Conservation (phyloP, 2,797 vertebrate species). For the Melanotaenia trifasciata region DNA sequence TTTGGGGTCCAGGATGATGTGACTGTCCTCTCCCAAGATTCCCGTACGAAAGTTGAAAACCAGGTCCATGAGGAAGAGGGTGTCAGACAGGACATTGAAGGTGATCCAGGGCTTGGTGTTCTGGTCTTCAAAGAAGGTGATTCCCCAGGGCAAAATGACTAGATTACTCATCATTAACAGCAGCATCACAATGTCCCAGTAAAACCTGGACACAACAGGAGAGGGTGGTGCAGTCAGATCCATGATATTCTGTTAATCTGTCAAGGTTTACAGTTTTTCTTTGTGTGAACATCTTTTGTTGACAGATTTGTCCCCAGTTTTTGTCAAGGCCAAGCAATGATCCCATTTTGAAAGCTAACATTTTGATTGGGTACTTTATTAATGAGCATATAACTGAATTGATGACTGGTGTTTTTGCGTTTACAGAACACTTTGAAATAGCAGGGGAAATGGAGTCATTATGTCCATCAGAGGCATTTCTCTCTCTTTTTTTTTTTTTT, state of each 20-base stretch:
- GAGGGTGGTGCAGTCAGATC: not conserved
- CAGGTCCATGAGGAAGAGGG: slow-evolving; percentile 95
- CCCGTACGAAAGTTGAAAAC: slow-evolving; percentile 97
- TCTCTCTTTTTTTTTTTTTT: no score
- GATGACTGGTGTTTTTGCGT: not conserved
- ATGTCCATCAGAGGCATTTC: not conserved
- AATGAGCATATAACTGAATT: not conserved
- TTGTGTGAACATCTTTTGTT: not conserved
- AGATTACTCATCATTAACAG: slow-evolving; percentile 98
- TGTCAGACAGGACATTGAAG: slow-evolving; percentile 96
- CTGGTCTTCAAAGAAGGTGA: slow-evolving; percentile 98
- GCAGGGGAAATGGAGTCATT: not conserved
- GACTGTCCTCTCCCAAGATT: slow-evolving; percentile 92
- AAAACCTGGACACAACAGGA: slow-evolving; percentile 86
- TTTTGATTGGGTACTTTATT: not conserved
- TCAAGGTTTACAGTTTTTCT: not conserved
- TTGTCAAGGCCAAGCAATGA: slow-evolving; percentile 1
- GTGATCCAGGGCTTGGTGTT: slow-evolving; percentile 93
- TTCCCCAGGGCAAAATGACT: slow-evolving; percentile 95
- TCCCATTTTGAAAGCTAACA: not conserved
- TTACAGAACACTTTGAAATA: not conserved
- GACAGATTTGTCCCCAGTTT: not conserved
- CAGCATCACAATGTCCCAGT: slow-evolving; percentile 98
- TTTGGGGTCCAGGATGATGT: slow-evolving; percentile 93
- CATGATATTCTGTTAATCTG: not conserved